Evolutionary conservation across 2,888 invertebrate species (phyloP).

Genomic region (Rotaria macrura): DNA sequence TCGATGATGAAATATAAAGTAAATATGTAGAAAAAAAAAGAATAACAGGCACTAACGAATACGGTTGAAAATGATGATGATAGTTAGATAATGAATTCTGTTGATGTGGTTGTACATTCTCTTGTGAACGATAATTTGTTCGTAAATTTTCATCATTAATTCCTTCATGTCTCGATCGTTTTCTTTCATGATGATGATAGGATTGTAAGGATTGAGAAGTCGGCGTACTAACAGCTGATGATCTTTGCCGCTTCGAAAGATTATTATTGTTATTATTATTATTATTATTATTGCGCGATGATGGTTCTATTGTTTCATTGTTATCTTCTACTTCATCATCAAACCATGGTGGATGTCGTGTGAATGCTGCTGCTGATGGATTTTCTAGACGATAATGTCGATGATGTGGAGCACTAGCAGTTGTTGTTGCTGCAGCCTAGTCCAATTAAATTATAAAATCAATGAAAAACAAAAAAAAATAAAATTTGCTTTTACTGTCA

Average conservation of each 20-base stretch:
- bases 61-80: background rate
- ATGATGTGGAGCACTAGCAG: background rate
- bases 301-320: background rate
- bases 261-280: too few relatives aligned
- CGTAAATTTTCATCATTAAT: background rate
- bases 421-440: background rate
- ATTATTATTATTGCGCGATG: background rate
- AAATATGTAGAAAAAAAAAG: background rate
- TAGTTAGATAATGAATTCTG: background rate
- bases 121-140: background rate
- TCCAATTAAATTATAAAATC: background rate
- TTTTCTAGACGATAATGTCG: background rate
- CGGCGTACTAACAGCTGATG: background rate
- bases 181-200: background rate
- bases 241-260: background rate
- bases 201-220: background rate
- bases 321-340: background rate
- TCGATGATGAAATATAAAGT: background rate
- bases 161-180: background rate
- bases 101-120: background rate
- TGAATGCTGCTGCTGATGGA: background rate
- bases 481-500: background rate
- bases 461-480: background rate
- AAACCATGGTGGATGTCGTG: background rate
- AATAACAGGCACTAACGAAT: background rate